phyloP scores from a whole-genome alignment of 2,888 invertebrate genomes.

The Epirrhoe alternata region DNA sequence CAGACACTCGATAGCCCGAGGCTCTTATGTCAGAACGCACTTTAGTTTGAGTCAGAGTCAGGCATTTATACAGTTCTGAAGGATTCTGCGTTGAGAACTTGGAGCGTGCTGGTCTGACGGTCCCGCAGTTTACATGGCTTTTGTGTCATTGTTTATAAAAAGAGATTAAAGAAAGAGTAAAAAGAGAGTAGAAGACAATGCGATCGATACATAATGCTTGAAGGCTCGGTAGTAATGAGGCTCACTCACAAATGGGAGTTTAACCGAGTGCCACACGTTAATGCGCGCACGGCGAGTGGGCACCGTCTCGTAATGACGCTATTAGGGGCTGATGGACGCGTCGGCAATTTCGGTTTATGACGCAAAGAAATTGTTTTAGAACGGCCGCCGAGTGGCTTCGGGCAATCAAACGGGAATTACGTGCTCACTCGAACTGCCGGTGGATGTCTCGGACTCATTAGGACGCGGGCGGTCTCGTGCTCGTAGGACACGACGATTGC shows the following conservation, averaged over 20 bases:
- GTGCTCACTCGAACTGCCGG: slow-evolving; percentile 15
- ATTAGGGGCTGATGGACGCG: slow-evolving; percentile 37
- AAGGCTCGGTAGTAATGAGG: slow-evolving; percentile 27
- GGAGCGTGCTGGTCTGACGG: no score
- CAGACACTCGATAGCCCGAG: no score
- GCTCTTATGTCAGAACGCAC: no score
- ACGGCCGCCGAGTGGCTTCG: slow-evolving; percentile 15
- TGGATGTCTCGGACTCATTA: slow-evolving; percentile 17
- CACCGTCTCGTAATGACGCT: slow-evolving; percentile 28
- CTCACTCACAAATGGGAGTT: slow-evolving; percentile 30
- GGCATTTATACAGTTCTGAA: no score
- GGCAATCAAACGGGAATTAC: slow-evolving; percentile 32
- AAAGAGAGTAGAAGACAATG: neutral
- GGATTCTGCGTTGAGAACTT: no score
- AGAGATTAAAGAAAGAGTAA: no score
- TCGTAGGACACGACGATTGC: neutral
- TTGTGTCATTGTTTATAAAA: neutral
- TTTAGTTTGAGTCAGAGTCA: no score
- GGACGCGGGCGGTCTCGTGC: neutral
- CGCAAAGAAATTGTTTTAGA: slow-evolving; percentile 31
- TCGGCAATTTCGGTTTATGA: slow-evolving; percentile 28
- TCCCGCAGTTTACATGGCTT: no score
- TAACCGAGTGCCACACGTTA: slow-evolving; percentile 33
- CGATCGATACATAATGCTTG: neutral
- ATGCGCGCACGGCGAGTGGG: slow-evolving; percentile 22